A percentile compares a stretch with the other conserved stretches of the same genome.
Evolutionary conservation across 2,113 vertebrate species (phyloP).

Genomic region (Lucifuga dentata): DNA sequence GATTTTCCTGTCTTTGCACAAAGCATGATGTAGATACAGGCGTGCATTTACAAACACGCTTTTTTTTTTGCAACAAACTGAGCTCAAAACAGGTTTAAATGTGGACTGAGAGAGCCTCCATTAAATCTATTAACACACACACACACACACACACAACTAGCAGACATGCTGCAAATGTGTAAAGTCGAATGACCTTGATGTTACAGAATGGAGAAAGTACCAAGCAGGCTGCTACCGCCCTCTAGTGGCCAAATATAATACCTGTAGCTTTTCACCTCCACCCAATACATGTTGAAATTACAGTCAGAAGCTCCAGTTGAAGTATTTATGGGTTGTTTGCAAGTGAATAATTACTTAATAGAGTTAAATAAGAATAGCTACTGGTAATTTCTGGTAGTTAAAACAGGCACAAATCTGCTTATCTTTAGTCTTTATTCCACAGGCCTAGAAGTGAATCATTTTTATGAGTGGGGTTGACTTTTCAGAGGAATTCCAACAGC

Average conservation of each 20-base stretch:
- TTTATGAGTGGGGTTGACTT: neutral
- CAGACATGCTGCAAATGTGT: constrained; percentile 3
- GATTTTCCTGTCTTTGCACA: too few species aligned
- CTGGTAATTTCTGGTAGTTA: neutral
- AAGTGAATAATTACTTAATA: constrained; percentile 23
- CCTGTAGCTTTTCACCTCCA: constrained; percentile 13
- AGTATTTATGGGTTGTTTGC: constrained; percentile 13
- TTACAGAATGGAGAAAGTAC: constrained; percentile 21
- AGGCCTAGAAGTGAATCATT: neutral
- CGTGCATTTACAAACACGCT: constrained; percentile 11
- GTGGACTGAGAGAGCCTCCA: constrained; percentile 13
- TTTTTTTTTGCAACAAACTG: neutral
- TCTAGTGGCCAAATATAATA: constrained; percentile 61
- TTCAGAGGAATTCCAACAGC: neutral
- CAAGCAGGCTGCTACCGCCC: constrained; percentile 41
- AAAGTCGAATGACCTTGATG: constrained; percentile 37
- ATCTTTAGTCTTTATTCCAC: constrained; percentile 9
- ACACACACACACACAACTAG: neutral
- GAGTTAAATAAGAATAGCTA: constrained; percentile 6
- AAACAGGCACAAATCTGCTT: constrained; percentile 53
- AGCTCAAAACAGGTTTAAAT: constrained; percentile 15
- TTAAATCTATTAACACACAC: constrained; percentile 10
- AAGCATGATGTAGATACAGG: constrained; percentile 19
- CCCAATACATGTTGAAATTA: neutral
- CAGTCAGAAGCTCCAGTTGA: neutral